phyloP scores from a whole-genome alignment of 2,888 invertebrate genomes.

The Drosophila rubida region DNA sequence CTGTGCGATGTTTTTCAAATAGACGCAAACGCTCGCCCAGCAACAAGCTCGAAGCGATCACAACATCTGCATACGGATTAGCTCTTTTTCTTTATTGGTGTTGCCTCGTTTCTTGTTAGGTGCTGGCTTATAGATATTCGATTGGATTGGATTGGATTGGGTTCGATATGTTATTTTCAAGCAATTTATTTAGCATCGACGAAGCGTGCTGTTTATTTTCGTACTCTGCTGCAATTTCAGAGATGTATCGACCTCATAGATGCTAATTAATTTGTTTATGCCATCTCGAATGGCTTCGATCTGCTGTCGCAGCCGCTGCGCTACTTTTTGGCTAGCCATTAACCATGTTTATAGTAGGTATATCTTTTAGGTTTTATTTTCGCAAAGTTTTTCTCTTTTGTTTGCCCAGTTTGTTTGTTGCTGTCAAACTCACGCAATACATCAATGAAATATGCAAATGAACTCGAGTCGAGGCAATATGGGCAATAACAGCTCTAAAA shows the following conservation, averaged over 20 bases:
- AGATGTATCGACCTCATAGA: conserved; percentile 56
- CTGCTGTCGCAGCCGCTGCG: conserved; percentile 36
- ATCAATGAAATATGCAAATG: conserved; percentile 63
- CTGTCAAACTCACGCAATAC: conserved; percentile 40
- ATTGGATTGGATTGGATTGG: not conserved
- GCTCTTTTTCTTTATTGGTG: not conserved
- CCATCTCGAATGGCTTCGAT: conserved; percentile 36
- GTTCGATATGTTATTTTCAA: conserved; percentile 22
- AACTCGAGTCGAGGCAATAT: conserved; percentile 37
- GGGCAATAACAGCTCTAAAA: conserved; percentile 29
- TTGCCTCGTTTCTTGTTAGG: not conserved
- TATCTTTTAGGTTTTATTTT: conserved; percentile 35
- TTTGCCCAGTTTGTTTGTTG: conserved; percentile 23
- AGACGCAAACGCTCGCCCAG: conserved; percentile 20
- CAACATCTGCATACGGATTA: conserved; percentile 15
- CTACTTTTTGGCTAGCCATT: conserved; percentile 51
- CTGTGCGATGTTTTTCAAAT: conserved; percentile 11
- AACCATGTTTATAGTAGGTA: conserved; percentile 14
- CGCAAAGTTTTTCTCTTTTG: conserved; percentile 21
- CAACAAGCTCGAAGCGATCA: conserved; percentile 39
- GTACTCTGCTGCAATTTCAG: conserved; percentile 48
- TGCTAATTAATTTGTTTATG: conserved; percentile 79
- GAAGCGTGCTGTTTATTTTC: conserved; percentile 44
- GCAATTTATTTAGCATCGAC: conserved; percentile 42
- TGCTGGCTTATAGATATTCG: conserved; percentile 13